phyloP scores from a whole-genome alignment of 2,113 vertebrate species.

The Bagarius yarrelli region DNA sequence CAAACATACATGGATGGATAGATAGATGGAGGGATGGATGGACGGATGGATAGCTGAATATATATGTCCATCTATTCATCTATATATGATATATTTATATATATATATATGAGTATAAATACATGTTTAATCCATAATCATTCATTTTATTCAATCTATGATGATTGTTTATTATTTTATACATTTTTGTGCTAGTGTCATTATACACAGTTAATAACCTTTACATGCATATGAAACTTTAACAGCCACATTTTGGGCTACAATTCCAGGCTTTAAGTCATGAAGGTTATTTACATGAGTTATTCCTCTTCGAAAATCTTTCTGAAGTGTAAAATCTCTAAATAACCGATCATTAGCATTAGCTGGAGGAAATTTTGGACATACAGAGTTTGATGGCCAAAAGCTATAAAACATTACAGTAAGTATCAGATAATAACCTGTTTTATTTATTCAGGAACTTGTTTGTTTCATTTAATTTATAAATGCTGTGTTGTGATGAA shows the following conservation, averaged over 20 bases:
- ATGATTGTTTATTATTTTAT: neutral
- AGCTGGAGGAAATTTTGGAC: neutral
- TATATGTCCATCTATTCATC: no score
- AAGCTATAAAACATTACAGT: neutral
- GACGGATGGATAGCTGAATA: no score
- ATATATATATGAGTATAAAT: no score
- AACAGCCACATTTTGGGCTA: neutral
- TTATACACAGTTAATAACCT: neutral
- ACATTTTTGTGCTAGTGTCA: neutral
- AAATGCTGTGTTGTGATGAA: slow-evolving; percentile 6
- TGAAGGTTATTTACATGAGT: neutral
- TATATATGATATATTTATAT: no score
- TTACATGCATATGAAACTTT: neutral
- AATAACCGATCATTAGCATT: neutral
- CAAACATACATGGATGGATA: no score
- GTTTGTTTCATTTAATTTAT: neutral
- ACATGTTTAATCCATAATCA: neutral
- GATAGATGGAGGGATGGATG: no score
- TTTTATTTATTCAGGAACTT: neutral
- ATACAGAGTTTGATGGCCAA: neutral
- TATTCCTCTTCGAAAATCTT: neutral
- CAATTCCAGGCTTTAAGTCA: neutral
- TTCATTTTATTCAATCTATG: neutral
- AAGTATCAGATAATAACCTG: neutral
- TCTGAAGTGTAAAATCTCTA: neutral